Conservation (phyloP, 2,797 vertebrate species). For the Mareca penelope region DNA sequence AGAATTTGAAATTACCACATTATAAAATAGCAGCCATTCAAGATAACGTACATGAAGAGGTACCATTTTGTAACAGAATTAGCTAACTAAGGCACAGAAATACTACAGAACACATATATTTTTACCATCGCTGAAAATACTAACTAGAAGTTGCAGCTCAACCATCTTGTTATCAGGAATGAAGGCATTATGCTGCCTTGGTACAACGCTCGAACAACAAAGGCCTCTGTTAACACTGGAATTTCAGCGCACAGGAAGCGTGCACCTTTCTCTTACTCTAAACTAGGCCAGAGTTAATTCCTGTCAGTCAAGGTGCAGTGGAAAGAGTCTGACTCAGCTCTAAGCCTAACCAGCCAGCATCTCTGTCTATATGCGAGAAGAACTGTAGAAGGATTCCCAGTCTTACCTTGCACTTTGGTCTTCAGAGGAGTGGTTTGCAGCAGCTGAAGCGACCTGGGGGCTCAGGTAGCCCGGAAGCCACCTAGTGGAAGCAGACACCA, state of each 20-base stretch:
- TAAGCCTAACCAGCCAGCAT: background rate
- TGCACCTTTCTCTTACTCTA: background rate
- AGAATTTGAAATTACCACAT: background rate
- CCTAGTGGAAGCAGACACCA: background rate
- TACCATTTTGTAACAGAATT: background rate
- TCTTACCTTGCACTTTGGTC: background rate
- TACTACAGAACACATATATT: background rate
- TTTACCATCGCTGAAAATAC: background rate
- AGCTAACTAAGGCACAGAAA: background rate
- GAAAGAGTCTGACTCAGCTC: background rate
- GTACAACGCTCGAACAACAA: background rate
- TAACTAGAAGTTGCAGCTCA: background rate
- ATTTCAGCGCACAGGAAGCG: background rate
- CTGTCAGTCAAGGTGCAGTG: background rate
- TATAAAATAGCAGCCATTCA: conserved; percentile 7
- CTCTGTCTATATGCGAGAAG: background rate
- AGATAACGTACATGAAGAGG: background rate
- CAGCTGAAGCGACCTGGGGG: background rate
- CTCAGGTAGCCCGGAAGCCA: background rate
- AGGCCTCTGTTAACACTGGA: background rate
- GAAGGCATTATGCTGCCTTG: background rate
- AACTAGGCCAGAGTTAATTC: background rate
- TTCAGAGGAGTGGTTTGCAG: background rate
- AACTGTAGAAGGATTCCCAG: background rate
- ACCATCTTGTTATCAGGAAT: background rate